Evolutionary conservation across 2,113 vertebrate genomes (phyloP).

Genomic region (Ictidomys tridecemlineatus): DNA sequence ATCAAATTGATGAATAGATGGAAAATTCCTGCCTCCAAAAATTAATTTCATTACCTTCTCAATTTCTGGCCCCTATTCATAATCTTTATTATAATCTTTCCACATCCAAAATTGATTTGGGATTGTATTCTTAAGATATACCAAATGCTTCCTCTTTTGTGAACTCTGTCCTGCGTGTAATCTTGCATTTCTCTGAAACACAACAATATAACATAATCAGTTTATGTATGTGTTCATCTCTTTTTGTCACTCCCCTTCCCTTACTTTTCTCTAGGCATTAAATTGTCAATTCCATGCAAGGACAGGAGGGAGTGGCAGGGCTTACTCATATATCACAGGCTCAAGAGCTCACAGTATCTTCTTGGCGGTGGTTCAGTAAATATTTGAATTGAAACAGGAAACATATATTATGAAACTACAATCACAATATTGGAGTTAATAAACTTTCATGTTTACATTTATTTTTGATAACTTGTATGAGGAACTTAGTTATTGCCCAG

Average conservation of each 20-base stretch:
- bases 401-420: not conserved
- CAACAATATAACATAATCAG: not conserved
- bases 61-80: conserved; percentile 45
- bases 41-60: conserved; percentile 55
- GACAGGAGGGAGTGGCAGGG: not conserved
- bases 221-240: not conserved
- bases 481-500: not conserved
- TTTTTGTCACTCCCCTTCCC: not conserved
- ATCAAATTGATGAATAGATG: conserved; percentile 62
- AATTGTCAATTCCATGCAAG: not conserved
- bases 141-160: conserved; percentile 17
- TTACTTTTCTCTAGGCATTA: not conserved
- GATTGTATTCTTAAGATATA: conserved; percentile 34
- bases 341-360: conserved; percentile 36
- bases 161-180: not conserved
- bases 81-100: conserved; percentile 46
- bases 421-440: conserved; percentile 37
- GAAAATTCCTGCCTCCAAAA: conserved; percentile 54
- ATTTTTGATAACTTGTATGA: not conserved
- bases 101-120: conserved; percentile 15
- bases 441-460: conserved; percentile 33
- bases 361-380: conserved; percentile 18
- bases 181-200: conserved; percentile 37
- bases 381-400: conserved; percentile 45
- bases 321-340: conserved; percentile 6